phyloP scores from a whole-genome alignment of 2,797 vertebrate genomes.

The Melanitta fusca region DNA sequence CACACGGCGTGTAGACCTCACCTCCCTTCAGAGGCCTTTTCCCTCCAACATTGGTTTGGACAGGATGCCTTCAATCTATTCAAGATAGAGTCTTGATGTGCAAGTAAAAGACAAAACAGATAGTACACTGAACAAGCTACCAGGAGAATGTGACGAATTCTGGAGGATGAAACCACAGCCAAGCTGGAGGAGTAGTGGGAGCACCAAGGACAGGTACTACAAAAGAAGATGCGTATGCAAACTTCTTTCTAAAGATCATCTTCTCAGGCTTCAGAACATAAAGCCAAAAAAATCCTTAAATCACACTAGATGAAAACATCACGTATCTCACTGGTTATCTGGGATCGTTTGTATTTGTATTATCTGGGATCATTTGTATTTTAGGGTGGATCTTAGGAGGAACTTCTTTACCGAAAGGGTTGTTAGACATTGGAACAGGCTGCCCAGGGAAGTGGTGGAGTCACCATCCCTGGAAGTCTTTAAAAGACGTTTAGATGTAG shows the following conservation, averaged over 20 bases:
- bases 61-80: neutral
- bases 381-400: no score
- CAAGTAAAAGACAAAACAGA: neutral
- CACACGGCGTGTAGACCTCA: fast-evolving
- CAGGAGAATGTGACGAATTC: neutral
- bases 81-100: neutral
- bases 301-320: neutral
- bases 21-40: neutral
- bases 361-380: no score
- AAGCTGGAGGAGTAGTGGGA: neutral
- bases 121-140: neutral
- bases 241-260: neutral
- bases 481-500: no score
- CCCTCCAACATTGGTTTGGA: neutral
- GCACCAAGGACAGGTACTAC: neutral
- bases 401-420: no score
- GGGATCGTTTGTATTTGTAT: neutral
- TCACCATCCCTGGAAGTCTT: no score
- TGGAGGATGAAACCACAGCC: neutral
- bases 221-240: neutral
- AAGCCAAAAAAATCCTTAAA: neutral
- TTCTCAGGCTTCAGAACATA: neutral
- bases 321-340: neutral
- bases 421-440: no score
- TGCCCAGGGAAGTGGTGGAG: no score